Conservation (phyloP, 2,797 vertebrate species). For the Carduelis carduelis region DNA sequence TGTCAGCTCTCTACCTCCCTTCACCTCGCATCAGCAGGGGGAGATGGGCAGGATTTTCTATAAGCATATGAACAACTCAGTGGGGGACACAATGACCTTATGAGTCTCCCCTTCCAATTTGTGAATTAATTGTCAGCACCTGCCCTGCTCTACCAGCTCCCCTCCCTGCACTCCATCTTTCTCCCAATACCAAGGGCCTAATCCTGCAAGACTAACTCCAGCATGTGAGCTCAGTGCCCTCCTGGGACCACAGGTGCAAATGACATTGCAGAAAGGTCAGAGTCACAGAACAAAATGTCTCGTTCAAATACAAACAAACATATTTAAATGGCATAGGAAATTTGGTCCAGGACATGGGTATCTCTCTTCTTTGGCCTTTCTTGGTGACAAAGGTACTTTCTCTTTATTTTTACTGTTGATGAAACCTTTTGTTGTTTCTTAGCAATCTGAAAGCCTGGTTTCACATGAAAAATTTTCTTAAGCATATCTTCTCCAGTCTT, state of each 20-base stretch:
- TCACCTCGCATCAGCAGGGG: not conserved
- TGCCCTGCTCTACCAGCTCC: not conserved
- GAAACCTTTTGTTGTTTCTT: not conserved
- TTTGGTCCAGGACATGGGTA: not conserved
- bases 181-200: not conserved
- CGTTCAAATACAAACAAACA: not conserved
- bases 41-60: slow-evolving; percentile 12
- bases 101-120: slow-evolving; percentile 49
- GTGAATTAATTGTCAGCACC: slow-evolving; percentile 55
- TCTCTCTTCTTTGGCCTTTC: not conserved
- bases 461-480: not conserved
- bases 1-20: slow-evolving; percentile 58
- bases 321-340: not conserved
- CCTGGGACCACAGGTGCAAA: not conserved
- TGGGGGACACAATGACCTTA: slow-evolving; percentile 52
- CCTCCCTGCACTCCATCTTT: not conserved
- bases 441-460: not conserved
- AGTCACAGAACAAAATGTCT: not conserved
- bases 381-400: not conserved
- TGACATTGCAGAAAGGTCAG: not conserved
- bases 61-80: slow-evolving; percentile 64
- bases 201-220: not conserved
- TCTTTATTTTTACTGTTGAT: not conserved
- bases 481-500: not conserved
- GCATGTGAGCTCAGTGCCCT: not conserved